Evolutionary conservation across 1,140 invertebrate species (phyloP).

Genomic region (Mylabris phalerata): DNA sequence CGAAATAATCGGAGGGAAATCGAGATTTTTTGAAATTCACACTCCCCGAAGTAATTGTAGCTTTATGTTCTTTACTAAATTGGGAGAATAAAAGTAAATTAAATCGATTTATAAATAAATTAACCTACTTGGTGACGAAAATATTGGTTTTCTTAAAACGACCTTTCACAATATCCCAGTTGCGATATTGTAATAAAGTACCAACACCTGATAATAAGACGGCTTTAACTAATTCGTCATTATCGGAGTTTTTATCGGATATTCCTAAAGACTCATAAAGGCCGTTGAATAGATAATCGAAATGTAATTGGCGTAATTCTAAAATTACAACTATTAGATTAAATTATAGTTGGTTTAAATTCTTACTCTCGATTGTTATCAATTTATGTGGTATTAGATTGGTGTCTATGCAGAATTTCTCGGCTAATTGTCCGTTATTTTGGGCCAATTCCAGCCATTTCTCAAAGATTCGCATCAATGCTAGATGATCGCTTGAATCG

Average conservation of each 20-base stretch:
- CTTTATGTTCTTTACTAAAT: slow-evolving; percentile 38
- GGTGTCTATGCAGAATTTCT: slow-evolving; percentile 26
- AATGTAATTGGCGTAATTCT: slow-evolving; percentile 38
- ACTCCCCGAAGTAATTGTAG: slow-evolving; percentile 36
- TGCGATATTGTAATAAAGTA: slow-evolving; percentile 31
- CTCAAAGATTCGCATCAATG: slow-evolving; percentile 36
- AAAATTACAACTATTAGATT: slow-evolving; percentile 10
- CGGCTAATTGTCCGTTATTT: not conserved
- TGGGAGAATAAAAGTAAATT: not conserved
- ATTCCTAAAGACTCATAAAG: slow-evolving; percentile 28
- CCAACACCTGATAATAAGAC: slow-evolving; percentile 37
- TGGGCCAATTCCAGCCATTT: slow-evolving; percentile 27
- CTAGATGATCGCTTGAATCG: slow-evolving; percentile 35
- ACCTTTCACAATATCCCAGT: slow-evolving; percentile 36
- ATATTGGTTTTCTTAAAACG: slow-evolving; percentile 32
- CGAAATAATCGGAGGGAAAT: slow-evolving; percentile 32
- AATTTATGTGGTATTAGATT: slow-evolving; percentile 34
- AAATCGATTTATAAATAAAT: not conserved
- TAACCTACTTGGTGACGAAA: slow-evolving; percentile 33
- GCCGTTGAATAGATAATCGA: slow-evolving; percentile 36
- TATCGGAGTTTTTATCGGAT: slow-evolving; percentile 36
- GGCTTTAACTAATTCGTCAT: slow-evolving; percentile 38
- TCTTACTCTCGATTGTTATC: slow-evolving; percentile 33
- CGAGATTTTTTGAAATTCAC: slow-evolving; percentile 33
- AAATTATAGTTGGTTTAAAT: not conserved